Conservation (phyloP, 1,140 invertebrate species). For the Phortica variegata region DNA sequence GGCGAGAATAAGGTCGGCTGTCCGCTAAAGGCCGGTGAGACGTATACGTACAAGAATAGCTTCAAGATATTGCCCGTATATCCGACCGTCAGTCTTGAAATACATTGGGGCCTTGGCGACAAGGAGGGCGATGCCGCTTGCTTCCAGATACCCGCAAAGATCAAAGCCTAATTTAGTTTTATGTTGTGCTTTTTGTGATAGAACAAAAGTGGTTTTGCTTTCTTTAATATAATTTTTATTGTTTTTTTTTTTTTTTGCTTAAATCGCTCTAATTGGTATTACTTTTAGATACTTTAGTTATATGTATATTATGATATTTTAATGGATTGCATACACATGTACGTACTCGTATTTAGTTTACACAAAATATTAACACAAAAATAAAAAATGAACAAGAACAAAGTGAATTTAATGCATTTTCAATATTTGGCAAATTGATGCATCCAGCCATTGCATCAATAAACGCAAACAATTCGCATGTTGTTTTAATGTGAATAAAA, state of each 20-base stretch:
- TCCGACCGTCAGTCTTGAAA: constrained; percentile 65
- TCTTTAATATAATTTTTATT: constrained; percentile 21
- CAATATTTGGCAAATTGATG: constrained; percentile 17
- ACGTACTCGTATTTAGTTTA: no score
- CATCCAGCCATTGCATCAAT: constrained; percentile 18
- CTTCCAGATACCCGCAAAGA: constrained; percentile 69
- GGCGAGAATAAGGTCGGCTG: constrained; percentile 63
- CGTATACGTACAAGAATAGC: constrained; percentile 69
- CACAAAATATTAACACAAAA: no score
- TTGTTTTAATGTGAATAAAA: no score
- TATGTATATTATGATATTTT: no score
- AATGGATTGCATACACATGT: no score
- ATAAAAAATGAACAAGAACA: no score
- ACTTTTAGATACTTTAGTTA: no score
- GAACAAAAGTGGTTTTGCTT: constrained; percentile 18
- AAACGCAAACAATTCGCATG: no score
- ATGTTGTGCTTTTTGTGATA: constrained; percentile 5
- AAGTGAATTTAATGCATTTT: no score
- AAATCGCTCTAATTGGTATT: no score
- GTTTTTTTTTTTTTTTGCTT: no score
- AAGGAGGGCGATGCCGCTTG: constrained; percentile 61
- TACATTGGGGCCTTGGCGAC: constrained; percentile 65
- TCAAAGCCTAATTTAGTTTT: constrained; percentile 53
- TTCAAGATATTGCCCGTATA: constrained; percentile 69
- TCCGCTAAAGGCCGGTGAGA: constrained; percentile 65